Conservation (phyloP, 2,888 invertebrate species). For the Scaeva pyrastri region DNA sequence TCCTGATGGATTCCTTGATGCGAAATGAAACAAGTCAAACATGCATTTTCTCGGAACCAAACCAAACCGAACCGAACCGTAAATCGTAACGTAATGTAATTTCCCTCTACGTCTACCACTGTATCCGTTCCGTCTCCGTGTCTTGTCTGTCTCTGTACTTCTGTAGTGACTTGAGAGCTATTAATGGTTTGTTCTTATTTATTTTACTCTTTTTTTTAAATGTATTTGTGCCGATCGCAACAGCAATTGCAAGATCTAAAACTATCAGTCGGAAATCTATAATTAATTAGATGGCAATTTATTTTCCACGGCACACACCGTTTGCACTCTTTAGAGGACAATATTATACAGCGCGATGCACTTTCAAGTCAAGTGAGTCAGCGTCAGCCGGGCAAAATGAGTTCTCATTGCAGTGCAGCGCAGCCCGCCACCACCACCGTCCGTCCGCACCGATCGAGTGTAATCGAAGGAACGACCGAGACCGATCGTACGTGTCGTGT, state of each 20-base stretch:
- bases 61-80: slow-evolving; percentile 25
- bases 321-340: slow-evolving; percentile 64
- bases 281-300: slow-evolving; percentile 72
- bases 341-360: slow-evolving; percentile 33
- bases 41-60: slow-evolving; percentile 39
- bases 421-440: not conserved
- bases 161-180: not conserved
- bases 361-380: slow-evolving; percentile 64
- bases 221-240: slow-evolving; percentile 43
- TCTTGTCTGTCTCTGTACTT: not conserved
- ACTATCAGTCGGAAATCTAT: slow-evolving; percentile 71
- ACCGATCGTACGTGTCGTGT: slow-evolving; percentile 38
- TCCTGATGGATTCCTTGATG: not conserved
- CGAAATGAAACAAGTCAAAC: slow-evolving; percentile 38
- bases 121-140: not conserved
- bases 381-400: slow-evolving; percentile 43
- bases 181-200: slow-evolving; percentile 38
- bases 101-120: slow-evolving; percentile 8
- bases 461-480: slow-evolving; percentile 30
- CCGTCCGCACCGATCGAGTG: slow-evolving; percentile 2
- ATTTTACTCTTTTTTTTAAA: not conserved
- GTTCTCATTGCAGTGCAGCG: slow-evolving; percentile 22
- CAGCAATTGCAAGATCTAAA: slow-evolving; percentile 57
- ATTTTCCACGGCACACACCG: slow-evolving; percentile 51
- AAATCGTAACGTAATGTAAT: slow-evolving; percentile 20